These are phyloP conservation scores for Tauraco erythrolophus DNA, from an alignment of 2,113 vertebrate species.

Conservation along the genomic window DNA sequence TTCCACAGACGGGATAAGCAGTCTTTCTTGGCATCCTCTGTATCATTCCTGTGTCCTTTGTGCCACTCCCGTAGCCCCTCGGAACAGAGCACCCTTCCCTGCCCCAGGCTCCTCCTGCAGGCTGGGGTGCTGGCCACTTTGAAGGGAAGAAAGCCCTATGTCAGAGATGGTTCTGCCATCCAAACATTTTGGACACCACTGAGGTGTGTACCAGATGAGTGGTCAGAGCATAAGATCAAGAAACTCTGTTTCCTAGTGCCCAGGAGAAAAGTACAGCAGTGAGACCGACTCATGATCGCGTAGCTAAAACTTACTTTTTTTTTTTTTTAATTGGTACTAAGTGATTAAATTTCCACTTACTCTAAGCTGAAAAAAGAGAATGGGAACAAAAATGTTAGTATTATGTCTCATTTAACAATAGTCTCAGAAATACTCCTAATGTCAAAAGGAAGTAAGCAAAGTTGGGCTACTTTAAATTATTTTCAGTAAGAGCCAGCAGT, in stretches of 20 bases:
- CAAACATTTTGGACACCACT: not conserved
- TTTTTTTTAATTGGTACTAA: not conserved
- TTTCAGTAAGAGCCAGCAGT: not conserved
- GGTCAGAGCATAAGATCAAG: not conserved
- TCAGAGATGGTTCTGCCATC: not conserved
- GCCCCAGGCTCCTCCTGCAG: not conserved
- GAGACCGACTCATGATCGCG: fast-evolving
- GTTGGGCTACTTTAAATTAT: not conserved
- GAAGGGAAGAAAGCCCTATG: not conserved
- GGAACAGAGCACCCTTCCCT: not conserved
- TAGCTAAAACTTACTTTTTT: not conserved
- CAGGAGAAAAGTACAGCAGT: not conserved
- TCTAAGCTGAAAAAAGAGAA: not conserved
- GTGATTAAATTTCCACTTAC: not conserved
- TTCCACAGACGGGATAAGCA: not conserved
- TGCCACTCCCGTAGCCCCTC: not conserved
- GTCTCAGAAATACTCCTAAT: not conserved
- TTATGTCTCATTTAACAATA: not conserved
- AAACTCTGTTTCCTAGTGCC: not conserved
- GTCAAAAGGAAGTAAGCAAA: not conserved
- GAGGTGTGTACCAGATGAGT: not conserved
- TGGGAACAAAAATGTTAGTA: not conserved
- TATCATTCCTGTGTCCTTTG: not conserved
- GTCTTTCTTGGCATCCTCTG: not conserved
- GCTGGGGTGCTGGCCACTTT: not conserved